Evolutionary conservation across 2,888 invertebrate species (phyloP), one percentile per base, ranked within the genome.

Genomic region (Drosophila atripex): DNA sequence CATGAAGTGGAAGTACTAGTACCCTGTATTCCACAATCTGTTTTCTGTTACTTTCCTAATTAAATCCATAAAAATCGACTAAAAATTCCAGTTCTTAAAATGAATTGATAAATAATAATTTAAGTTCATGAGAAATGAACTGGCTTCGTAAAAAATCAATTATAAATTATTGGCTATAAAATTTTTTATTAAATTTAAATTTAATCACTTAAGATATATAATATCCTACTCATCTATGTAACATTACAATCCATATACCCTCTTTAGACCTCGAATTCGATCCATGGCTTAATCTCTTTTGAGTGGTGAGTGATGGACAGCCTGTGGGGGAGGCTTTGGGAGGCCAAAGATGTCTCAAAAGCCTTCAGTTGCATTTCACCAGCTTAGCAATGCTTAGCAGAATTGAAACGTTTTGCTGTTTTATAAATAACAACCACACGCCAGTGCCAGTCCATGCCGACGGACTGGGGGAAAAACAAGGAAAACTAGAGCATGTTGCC

Each of bases 351-450:
- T 21, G 51, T 16, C 38, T 46, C 11, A 16, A 64, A 46, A 35
- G 57, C 41, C 35, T 41, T 32, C 49, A 49, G 35, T 23, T 68
- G 65, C 65, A 68, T 43, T 50, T 30, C 55, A 70, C 32, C 51
- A 41, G 56, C 49, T 66, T 60, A 60, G 23, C 35, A 69, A 56
- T 69, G 52, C 46, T 52, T 61, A 30, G 41, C 41, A 18, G 58
- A 76, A 73, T 61, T 63, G 46, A 73, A 63, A 59, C 64, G 39
- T 53, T 64, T 52, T 47, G 43, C 35, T 45, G 43, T 65, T 63
- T 43, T 18, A 39, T 43, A 52, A 65, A 65, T 46, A 51, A 65
- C 28, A 21, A 25, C n/a, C 46, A 41, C 18, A n/a, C 12, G 32
- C 9, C 18, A 12, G 3, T 11, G 30, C 14, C 9, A 41, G 16